phyloP scores from a whole-genome alignment of 92 coral and sea anemone species.

The Pocillopora grandis region DNA sequence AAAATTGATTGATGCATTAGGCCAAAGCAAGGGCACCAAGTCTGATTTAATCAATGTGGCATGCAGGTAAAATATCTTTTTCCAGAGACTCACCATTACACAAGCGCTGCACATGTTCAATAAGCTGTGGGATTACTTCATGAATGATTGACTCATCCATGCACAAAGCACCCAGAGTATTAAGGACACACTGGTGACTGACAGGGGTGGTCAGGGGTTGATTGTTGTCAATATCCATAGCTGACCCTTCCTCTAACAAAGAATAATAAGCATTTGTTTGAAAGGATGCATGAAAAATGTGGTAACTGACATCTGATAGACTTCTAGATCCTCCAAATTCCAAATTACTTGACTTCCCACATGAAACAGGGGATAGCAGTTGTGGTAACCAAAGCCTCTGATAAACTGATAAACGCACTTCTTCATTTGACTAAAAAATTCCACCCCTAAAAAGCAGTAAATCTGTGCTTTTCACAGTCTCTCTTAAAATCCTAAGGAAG shows the following conservation, averaged over 20 bases:
- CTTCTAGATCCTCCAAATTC: too few relatives aligned
- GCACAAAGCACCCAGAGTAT: constrained; percentile 78
- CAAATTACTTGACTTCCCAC: too few relatives aligned
- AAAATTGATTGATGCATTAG: too few relatives aligned
- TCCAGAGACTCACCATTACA: constrained; percentile 51
- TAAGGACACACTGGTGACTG: constrained; percentile 70
- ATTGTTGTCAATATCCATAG: constrained; percentile 59
- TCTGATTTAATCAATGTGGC: too few relatives aligned
- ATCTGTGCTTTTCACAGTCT: too few relatives aligned
- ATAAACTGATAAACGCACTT: too few relatives aligned
- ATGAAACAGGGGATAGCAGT: too few relatives aligned
- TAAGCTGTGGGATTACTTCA: constrained; percentile 67
- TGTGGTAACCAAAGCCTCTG: too few relatives aligned
- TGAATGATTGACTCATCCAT: constrained; percentile 74
- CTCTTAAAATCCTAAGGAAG: too few relatives aligned
- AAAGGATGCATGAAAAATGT: not conserved
- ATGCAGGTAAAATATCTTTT: not conserved
- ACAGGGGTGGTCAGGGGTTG: constrained; percentile 42
- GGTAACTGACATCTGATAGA: not conserved
- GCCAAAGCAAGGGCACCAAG: too few relatives aligned
- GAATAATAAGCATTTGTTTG: not conserved
- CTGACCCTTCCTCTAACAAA: constrained; percentile 67
- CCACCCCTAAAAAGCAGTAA: too few relatives aligned
- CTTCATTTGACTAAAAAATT: too few relatives aligned
- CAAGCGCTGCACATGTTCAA: constrained; percentile 60